Conservation (phyloP, 2,797 vertebrate species). For the Clarias platycephalus region DNA sequence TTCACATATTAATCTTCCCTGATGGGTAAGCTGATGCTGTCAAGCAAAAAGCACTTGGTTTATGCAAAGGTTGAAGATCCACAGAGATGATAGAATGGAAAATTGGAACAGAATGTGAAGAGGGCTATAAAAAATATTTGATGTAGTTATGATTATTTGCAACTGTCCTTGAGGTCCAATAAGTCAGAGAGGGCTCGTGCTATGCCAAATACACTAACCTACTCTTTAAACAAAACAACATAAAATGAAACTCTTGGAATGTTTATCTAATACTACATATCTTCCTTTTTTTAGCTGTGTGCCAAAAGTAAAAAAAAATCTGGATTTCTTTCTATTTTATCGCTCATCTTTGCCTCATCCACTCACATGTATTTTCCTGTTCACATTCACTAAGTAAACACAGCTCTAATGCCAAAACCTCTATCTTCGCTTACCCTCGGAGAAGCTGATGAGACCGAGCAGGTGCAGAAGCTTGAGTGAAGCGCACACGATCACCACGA, state of each 20-base stretch:
- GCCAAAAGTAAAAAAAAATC: background rate
- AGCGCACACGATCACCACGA: conserved; percentile 95
- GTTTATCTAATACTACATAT: background rate
- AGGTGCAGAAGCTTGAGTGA: conserved; percentile 98
- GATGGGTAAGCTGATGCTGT: conserved; percentile 9
- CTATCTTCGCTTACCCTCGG: conserved; percentile 87
- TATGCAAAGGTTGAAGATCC: conserved; percentile 1
- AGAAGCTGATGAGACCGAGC: conserved; percentile 98
- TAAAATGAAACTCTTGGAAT: background rate
- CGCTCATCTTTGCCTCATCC: background rate
- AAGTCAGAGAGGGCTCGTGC: conserved; percentile 3
- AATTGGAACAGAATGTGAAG: conserved; percentile 15
- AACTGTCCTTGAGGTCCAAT: conserved; percentile 11
- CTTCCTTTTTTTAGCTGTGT: background rate
- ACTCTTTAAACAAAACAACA: background rate
- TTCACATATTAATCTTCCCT: conserved; percentile 8
- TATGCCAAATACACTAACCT: background rate
- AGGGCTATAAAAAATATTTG: conserved; percentile 18
- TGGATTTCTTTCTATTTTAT: background rate
- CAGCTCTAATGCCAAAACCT: background rate
- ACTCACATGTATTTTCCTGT: background rate
- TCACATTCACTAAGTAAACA: background rate
- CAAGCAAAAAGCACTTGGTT: conserved; percentile 24
- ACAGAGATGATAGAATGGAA: conserved; percentile 30
- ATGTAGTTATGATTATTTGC: conserved; percentile 33